A percentile compares a stretch with the other conserved stretches of the same genome.
These are phyloP conservation scores for Drosophila kanekoi DNA, from an alignment of 2,888 invertebrate genomes.

Conservation along the genomic window DNA sequence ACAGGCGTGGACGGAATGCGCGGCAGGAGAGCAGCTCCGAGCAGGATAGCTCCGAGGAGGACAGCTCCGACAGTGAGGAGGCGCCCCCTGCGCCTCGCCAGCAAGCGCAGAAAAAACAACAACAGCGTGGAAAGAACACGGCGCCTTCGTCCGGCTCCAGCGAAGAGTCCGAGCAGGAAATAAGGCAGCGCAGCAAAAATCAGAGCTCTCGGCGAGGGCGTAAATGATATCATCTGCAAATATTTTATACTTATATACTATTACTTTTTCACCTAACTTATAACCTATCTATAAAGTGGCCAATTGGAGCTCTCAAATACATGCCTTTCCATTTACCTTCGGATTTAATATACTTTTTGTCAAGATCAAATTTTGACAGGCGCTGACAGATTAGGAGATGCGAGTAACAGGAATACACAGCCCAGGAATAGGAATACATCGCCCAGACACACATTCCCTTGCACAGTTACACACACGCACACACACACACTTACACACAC, in stretches of 20 bases:
- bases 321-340: not conserved
- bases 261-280: slow-evolving; percentile 4
- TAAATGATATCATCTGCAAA: slow-evolving; percentile 27
- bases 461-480: not conserved
- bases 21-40: slow-evolving; percentile 20
- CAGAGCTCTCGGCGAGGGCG: slow-evolving; percentile 23
- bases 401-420: not conserved
- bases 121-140: slow-evolving; percentile 14
- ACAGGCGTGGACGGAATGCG: slow-evolving; percentile 23
- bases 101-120: slow-evolving; percentile 6
- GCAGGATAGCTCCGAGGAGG: slow-evolving; percentile 8
- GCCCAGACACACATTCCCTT: not conserved
- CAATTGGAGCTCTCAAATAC: not conserved
- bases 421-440: not conserved
- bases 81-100: not conserved
- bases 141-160: slow-evolving; percentile 2
- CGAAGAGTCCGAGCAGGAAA: slow-evolving; percentile 25
- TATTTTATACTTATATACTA: slow-evolving; percentile 1
- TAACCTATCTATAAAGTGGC: not conserved
- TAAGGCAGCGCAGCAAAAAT: slow-evolving; percentile 3
- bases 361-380: slow-evolving; percentile 3
- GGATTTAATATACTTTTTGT: not conserved
- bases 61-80: slow-evolving; percentile 2
- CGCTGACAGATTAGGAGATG: slow-evolving; percentile 17
- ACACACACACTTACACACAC: not conserved